Conservation (phyloP, 2,113 vertebrate genomes). For the Trichomycterus rosablanca region DNA sequence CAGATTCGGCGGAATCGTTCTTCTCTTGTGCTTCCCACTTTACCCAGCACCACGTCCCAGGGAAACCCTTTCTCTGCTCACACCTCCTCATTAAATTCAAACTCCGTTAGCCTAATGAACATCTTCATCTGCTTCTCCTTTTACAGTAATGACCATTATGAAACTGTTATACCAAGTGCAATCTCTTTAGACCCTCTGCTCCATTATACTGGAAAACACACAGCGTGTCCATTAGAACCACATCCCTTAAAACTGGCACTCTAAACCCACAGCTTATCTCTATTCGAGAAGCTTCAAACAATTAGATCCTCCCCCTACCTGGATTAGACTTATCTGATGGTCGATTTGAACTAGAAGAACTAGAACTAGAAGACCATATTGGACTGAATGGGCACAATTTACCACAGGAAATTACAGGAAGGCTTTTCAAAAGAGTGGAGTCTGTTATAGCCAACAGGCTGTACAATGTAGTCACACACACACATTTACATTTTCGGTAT, state of each 20-base stretch:
- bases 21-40: not conserved
- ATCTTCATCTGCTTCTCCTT: constrained; percentile 4
- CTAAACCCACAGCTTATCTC: not conserved
- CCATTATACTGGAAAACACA: constrained; percentile 3
- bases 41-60: not conserved
- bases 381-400: no score
- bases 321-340: no score
- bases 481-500: no score
- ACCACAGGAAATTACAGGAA: no score
- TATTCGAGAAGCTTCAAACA: not conserved
- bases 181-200: not conserved
- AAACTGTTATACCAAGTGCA: constrained; percentile 2
- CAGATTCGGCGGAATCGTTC: no score
- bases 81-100: constrained; percentile 23
- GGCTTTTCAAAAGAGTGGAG: no score
- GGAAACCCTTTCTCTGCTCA: constrained; percentile 5
- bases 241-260: not conserved
- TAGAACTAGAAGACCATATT: no score
- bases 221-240: constrained; percentile 7
- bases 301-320: not conserved
- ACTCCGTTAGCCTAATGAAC: constrained; percentile 19
- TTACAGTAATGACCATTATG: constrained; percentile 9
- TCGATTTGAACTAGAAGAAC: no score
- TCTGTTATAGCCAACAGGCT: no score
- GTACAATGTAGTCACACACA: constrained; percentile 57